Evolutionary conservation across 2,888 invertebrate genomes (phyloP), one percentile per base, ranked within the genome.

Genomic region (Leptothorax acervorum): DNA sequence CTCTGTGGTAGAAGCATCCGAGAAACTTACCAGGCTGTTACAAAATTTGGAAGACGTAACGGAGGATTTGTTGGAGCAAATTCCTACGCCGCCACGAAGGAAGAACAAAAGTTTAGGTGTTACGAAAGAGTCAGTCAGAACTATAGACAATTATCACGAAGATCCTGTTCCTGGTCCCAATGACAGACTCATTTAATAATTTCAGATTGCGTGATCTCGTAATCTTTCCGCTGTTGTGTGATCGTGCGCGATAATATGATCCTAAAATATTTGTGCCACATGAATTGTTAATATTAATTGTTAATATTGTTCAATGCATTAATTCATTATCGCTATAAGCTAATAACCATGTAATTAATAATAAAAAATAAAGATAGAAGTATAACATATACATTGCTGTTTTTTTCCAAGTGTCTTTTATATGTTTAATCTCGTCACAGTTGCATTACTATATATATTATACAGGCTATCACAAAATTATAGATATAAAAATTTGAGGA

Each of bases 21-120:
- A 93, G 85, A 94, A 94, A 79, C 94, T 94, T 0, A 92, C 89
- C 48, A 92, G 94, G 55, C 85, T 92, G 70, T 90, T 92, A 48
- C 91, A 91, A 48, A 90, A 86, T 83, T 76, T 89, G 63, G 92
- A 93, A 3, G 91, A 93, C 4, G 63, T 87, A 3, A 23, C 73
- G 8, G 87, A 84, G 35, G 73, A 83, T 57, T 65, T 83, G 23
- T 65, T 83, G 23, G 51, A 74, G 57, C 88, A 87, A 62, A 90
- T 91, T 9, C 94, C 94, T 15, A 94, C 94, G 0, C 94, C 94
- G 2, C 94, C 94, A 3, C 90, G 92, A 23, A 90, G 93, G 76
- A 90, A 86, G 76, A 87, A 91, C 78, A 88, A 86, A 81, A 86
- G 81, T 18, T 31, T 82, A 4, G 71, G 85, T n/a, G 42, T 55